A percentile compares a stretch with the other conserved stretches of the same genome.
Conservation (phyloP, 2,888 invertebrate species). For the Rhimphoctona megacephalus region DNA sequence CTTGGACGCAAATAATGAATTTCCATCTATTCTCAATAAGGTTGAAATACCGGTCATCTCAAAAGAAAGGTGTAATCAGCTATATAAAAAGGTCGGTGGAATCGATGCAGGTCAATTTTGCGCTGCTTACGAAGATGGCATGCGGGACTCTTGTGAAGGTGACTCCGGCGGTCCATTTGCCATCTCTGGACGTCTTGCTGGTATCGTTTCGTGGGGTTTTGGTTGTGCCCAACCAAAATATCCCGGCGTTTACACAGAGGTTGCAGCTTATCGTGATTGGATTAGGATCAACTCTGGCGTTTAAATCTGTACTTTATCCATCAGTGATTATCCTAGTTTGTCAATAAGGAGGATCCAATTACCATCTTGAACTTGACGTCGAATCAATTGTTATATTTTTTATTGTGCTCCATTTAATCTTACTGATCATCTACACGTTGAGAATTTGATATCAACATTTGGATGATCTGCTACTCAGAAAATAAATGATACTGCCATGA, state of each 20-base stretch:
- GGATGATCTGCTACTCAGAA: not conserved
- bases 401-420: not conserved
- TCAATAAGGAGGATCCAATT: not conserved
- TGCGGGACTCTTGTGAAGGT: conserved; percentile 81
- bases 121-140: conserved; percentile 87
- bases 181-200: conserved; percentile 73
- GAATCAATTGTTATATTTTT: not conserved
- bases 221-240: conserved; percentile 85
- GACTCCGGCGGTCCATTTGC: conserved; percentile 78
- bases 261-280: conserved; percentile 85
- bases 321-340: not conserved
- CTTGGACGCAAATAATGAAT: not conserved
- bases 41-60: conserved; percentile 87
- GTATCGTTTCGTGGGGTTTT: conserved; percentile 84
- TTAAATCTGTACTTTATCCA: not conserved
- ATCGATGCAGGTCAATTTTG: conserved; percentile 85
- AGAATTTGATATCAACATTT: not conserved
- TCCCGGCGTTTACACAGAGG: conserved; percentile 85
- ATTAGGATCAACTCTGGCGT: conserved; percentile 57
- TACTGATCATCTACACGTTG: not conserved
- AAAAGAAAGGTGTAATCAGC: conserved; percentile 84
- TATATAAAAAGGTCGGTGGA: conserved; percentile 82
- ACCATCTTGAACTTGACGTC: not conserved
- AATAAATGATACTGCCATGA: not conserved
- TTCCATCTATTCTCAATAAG: conserved; percentile 82